Evolutionary conservation across 2,888 invertebrate species (phyloP).

Genomic region (Ypsolopha scabrella): DNA sequence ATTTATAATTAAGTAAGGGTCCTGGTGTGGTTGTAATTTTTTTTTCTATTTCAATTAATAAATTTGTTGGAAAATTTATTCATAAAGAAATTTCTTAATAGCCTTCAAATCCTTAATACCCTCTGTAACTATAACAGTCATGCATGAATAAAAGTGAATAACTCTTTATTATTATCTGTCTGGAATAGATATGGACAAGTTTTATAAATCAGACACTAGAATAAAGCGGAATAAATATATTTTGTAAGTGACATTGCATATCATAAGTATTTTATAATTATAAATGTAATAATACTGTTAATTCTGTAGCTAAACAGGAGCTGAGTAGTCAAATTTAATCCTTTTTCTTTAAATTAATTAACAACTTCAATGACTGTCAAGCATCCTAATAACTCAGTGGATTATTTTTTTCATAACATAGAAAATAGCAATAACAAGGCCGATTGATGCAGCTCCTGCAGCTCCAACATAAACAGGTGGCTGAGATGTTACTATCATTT

Average conservation of each 20-base stretch:
- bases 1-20: too few relatives aligned
- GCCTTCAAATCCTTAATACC: too few relatives aligned
- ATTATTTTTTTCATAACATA: constrained; percentile 51
- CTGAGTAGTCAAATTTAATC: too few relatives aligned
- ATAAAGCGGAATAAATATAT: too few relatives aligned
- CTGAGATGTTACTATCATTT: constrained; percentile 73
- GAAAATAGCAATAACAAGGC: constrained; percentile 43
- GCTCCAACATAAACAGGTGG: constrained; percentile 71
- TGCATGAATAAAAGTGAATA: too few relatives aligned
- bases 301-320: too few relatives aligned
- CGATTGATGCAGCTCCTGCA: constrained; percentile 70
- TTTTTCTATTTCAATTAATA: not conserved
- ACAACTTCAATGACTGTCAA: not conserved
- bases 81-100: too few relatives aligned
- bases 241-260: too few relatives aligned
- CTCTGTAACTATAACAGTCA: too few relatives aligned
- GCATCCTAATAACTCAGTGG: constrained; percentile 10
- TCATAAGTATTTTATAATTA: constrained; percentile 8
- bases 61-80: not conserved
- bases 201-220: too few relatives aligned
- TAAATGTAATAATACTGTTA: constrained; percentile 18
- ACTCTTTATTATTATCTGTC: too few relatives aligned
- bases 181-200: too few relatives aligned
- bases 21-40: not conserved
- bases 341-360: constrained; percentile 6